Evolutionary conservation across 2,797 vertebrate genomes (phyloP), one percentile per base, ranked within the genome.

Genomic region (Clarias pachynema): DNA sequence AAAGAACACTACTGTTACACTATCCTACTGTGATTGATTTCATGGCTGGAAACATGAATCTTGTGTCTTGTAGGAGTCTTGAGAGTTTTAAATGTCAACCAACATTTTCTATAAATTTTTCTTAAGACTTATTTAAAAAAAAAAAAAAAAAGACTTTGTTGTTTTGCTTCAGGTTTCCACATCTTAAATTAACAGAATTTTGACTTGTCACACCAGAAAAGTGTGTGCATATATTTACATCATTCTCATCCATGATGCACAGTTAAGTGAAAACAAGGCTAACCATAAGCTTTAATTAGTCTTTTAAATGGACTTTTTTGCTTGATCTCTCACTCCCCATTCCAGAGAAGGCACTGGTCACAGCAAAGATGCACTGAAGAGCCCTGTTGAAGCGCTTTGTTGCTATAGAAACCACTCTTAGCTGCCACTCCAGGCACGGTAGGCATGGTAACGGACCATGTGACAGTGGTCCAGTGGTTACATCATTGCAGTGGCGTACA

Each of bases 371-470:
- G 78, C 66, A 84, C 88, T 86, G 82, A 85, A 89, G 90, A 82
- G 85, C 75, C 85, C 85, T 85, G 85, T 86, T 89, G 79, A 87
- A 87, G 80, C 44, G 87, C 83, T 87, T 74, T 91, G 93, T 94
- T 93, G 89, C 92, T 90, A 91, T 91, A 89, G 86, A 85, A 93
- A 91, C 92, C 91, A 89, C 91, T 92, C 90, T 90, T 84, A 89
- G 90, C 92, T 94, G 93, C 93, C 93, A 94, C 92, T 94, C 93
- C 89, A 92, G 90, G 89, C 91, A 85, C 79, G 82, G 92, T 92
- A 90, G 89, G 92, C 92, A 93, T 93, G 89, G 93, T 90, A 88
- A 93, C 86, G 20, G 86, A 92, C 83, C 89, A 88, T 90, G 87
- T 44, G 87, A 82, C 89, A 90, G 87, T 80, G 90, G 89, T 81